phyloP scores from a whole-genome alignment of 2,888 invertebrate species.

The Aporophyla lueneburgensis region DNA sequence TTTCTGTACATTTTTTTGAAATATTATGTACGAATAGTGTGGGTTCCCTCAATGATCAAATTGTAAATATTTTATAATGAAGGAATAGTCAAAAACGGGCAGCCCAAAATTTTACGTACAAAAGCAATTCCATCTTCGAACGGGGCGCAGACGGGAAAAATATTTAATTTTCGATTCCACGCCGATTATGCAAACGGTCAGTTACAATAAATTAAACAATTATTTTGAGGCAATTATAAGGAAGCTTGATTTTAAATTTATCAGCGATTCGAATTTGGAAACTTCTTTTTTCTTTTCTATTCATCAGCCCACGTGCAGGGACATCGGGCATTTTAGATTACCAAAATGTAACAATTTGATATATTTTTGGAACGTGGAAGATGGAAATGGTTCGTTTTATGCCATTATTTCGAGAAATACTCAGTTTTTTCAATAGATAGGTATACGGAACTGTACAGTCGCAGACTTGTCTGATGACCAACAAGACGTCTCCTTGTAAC shows the following conservation, averaged over 20 bases:
- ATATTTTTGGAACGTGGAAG: too few relatives aligned
- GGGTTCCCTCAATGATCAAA: not conserved
- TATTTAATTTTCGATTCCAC: conserved; percentile 22
- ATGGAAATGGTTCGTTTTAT: not conserved
- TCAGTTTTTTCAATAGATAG: not conserved
- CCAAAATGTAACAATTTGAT: not conserved
- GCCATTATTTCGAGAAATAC: not conserved
- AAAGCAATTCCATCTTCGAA: conserved; percentile 10
- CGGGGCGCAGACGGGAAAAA: not conserved
- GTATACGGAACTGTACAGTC: conserved; percentile 44
- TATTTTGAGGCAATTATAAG: conserved; percentile 8
- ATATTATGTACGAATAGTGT: not conserved
- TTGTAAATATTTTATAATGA: not conserved
- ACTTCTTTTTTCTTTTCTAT: not conserved
- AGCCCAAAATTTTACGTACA: not conserved
- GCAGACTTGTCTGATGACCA: conserved; percentile 51
- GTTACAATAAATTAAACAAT: not conserved
- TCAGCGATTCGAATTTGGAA: not conserved
- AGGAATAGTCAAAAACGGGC: not conserved
- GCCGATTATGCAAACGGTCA: conserved; percentile 31
- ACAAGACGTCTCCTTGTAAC: conserved; percentile 58
- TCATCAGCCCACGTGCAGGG: not conserved
- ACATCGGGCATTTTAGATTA: not conserved
- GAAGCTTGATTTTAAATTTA: conserved; percentile 30
- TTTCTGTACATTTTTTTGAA: not conserved